A percentile compares a stretch with the other conserved stretches of the same genome.
phyloP scores from a whole-genome alignment of 2,113 vertebrate species.

The Entomyzon cyanotis region DNA sequence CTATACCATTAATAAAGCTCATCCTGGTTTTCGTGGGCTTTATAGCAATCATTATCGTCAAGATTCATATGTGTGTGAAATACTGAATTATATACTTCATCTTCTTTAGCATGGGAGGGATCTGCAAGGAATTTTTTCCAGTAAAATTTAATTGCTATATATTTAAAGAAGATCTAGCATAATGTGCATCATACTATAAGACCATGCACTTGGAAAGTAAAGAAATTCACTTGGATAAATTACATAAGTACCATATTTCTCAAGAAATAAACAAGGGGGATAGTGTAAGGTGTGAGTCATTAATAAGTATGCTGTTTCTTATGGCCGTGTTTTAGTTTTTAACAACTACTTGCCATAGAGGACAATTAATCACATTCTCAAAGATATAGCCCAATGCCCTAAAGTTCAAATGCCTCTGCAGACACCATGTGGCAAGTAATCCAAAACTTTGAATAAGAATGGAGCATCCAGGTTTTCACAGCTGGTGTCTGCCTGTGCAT shows the following conservation, averaged over 20 bases:
- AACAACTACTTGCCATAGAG: background rate
- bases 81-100: constrained; percentile 59
- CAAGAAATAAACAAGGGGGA: background rate
- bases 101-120: constrained; percentile 47
- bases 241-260: background rate
- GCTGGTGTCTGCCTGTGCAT: background rate
- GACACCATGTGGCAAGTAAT: background rate
- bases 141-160: background rate
- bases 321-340: background rate
- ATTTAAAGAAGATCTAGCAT: background rate
- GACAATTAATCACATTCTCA: background rate
- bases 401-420: background rate
- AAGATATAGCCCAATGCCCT: background rate
- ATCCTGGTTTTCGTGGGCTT: constrained; percentile 40
- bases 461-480: background rate
- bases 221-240: background rate
- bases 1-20: background rate
- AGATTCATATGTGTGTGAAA: constrained; percentile 81
- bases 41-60: constrained; percentile 55
- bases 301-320: background rate
- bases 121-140: constrained; percentile 44
- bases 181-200: background rate
- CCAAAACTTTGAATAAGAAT: background rate
- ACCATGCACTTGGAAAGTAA: background rate
- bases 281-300: background rate